Conservation (phyloP, 2,888 invertebrate species). For the Pyrocoelia pectoralis region DNA sequence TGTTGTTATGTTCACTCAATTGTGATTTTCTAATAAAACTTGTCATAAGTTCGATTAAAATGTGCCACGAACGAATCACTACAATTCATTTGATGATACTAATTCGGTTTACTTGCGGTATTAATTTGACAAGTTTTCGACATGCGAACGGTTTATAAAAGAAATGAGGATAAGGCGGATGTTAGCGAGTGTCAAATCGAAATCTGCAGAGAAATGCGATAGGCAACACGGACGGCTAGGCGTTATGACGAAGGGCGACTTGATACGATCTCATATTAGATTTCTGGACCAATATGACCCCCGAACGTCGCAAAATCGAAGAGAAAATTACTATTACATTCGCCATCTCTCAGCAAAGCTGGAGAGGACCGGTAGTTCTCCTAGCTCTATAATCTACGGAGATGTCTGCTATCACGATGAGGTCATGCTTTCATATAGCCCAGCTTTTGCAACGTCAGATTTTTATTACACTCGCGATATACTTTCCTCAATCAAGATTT, state of each 20-base stretch:
- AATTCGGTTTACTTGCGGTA: slow-evolving; percentile 33
- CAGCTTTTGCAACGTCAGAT: slow-evolving; percentile 54
- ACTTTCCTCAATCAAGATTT: slow-evolving; percentile 60
- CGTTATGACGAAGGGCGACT: slow-evolving; percentile 37
- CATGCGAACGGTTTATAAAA: slow-evolving; percentile 34
- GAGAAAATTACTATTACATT: slow-evolving; percentile 33
- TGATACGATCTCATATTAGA: slow-evolving; percentile 42
- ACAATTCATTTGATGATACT: slow-evolving; percentile 34
- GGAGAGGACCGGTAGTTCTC: slow-evolving; percentile 24
- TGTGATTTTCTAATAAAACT: not conserved
- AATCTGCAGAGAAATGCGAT: slow-evolving; percentile 41
- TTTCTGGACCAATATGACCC: slow-evolving; percentile 44
- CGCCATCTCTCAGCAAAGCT: slow-evolving; percentile 17
- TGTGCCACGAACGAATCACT: slow-evolving; percentile 19
- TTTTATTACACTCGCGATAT: slow-evolving; percentile 58
- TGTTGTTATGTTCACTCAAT: not conserved
- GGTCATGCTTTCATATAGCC: slow-evolving; percentile 41
- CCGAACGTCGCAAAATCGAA: slow-evolving; percentile 32
- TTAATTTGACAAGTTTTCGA: slow-evolving; percentile 35
- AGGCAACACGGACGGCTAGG: slow-evolving; percentile 36
- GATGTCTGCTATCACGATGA: slow-evolving; percentile 34
- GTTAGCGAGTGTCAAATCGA: slow-evolving; percentile 42
- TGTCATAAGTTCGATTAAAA: not conserved
- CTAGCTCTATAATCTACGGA: slow-evolving; percentile 20
- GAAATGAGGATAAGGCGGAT: slow-evolving; percentile 40